Percentiles rank a stretch among this genome's conserved stretches.
Conservation (phyloP, 2,888 invertebrate species). For the Phanerotoma sp. region DNA sequence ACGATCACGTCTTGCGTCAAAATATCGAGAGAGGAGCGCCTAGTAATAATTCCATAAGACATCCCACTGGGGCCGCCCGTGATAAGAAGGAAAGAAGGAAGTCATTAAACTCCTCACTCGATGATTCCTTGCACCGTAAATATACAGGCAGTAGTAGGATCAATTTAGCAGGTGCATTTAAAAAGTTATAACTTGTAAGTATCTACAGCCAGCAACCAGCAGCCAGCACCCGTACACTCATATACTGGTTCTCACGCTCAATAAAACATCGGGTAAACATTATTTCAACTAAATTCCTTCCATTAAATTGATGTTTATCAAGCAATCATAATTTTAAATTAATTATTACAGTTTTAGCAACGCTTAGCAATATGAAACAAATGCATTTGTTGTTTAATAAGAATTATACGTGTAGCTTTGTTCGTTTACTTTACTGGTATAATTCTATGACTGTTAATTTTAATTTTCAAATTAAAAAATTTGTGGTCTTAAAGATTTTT, state of each 20-base stretch:
- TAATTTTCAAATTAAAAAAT: too few relatives aligned
- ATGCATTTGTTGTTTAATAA: too few relatives aligned
- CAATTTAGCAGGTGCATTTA: slow-evolving; percentile 5
- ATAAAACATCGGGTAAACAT: neutral
- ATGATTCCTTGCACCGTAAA: slow-evolving; percentile 4
- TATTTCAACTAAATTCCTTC: neutral
- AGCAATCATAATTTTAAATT: too few relatives aligned
- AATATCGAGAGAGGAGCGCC: slow-evolving; percentile 31
- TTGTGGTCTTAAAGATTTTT: too few relatives aligned
- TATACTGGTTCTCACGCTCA: neutral
- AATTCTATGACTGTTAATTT: too few relatives aligned
- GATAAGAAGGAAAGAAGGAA: slow-evolving; percentile 15
- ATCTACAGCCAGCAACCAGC: too few relatives aligned
- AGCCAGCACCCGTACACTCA: too few relatives aligned
- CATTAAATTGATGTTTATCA: slow-evolving; percentile 9
- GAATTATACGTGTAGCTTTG: too few relatives aligned
- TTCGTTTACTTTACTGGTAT: too few relatives aligned
- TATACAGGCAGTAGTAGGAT: neutral
- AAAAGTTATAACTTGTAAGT: slow-evolving; percentile 1
- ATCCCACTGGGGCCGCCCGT: slow-evolving; percentile 8
- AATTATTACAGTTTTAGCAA: too few relatives aligned
- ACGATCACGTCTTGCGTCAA: slow-evolving; percentile 34
- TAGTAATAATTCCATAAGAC: slow-evolving; percentile 33
- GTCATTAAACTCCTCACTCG: slow-evolving; percentile 7
- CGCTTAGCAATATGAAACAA: too few relatives aligned